These are phyloP conservation scores for Thunnus thynnus DNA, from an alignment of 2,113 vertebrate species.

Conservation along the genomic window DNA sequence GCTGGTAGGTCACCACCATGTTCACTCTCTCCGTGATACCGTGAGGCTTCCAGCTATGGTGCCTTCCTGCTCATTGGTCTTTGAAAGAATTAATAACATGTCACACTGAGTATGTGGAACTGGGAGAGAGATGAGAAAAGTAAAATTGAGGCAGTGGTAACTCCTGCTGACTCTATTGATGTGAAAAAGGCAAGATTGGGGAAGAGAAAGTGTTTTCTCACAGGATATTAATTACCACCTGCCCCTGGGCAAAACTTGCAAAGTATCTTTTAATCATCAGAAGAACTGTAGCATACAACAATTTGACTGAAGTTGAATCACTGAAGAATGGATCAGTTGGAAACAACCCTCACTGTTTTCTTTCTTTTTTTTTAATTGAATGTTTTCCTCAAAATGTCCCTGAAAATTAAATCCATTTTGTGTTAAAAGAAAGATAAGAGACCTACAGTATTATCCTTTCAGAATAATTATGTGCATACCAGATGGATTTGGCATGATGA, in stretches of 20 bases:
- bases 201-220: conserved; percentile 47
- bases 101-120: background rate
- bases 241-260: conserved; percentile 56
- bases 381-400: conserved; percentile 38
- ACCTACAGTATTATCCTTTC: conserved; percentile 25
- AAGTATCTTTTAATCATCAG: conserved; percentile 66
- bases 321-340: conserved; percentile 40
- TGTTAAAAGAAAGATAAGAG: conserved; percentile 39
- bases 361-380: background rate
- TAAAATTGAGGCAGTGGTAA: conserved; percentile 20
- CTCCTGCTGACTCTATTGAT: conserved; percentile 22
- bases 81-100: conserved; percentile 38
- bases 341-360: conserved; percentile 22
- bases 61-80: conserved; percentile 13
- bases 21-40: too few species aligned
- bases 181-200: conserved; percentile 24
- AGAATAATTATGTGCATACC: conserved; percentile 33
- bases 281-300: conserved; percentile 36
- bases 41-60: too few species aligned
- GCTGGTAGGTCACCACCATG: too few species aligned
- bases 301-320: conserved; percentile 41
- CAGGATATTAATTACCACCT: conserved; percentile 46
- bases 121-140: conserved; percentile 8
- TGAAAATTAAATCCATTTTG: conserved; percentile 52
- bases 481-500: conserved; percentile 21